These are phyloP conservation scores for Apostichopus californicus DNA, from an alignment of 35 echinoderm and acorn worm species.

Conservation along the genomic window DNA sequence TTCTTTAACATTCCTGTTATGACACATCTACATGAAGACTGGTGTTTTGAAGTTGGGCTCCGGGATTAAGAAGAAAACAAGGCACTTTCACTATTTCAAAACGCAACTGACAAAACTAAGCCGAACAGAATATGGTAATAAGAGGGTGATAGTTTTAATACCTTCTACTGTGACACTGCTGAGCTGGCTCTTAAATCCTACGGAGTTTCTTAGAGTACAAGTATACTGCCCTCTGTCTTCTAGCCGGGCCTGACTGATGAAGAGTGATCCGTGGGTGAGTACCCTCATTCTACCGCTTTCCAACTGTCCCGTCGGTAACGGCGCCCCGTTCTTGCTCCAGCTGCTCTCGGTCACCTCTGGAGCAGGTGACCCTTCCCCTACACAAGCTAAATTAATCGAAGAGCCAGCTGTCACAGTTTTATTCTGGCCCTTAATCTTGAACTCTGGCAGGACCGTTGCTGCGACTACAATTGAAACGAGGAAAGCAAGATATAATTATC, in stretches of 20 bases:
- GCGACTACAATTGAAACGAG: constrained; percentile 59
- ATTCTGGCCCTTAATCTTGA: constrained; percentile 55
- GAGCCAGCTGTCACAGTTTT: constrained; percentile 51
- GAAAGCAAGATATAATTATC: not conserved
- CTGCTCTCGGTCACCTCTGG: constrained; percentile 69
- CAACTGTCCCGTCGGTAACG: constrained; percentile 62
- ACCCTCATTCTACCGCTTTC: constrained; percentile 60
- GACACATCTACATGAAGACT: too few species aligned
- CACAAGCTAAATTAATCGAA: constrained; percentile 52
- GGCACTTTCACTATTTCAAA: too few species aligned
- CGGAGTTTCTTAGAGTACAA: constrained; percentile 21
- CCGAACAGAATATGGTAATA: too few species aligned
- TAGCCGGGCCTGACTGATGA: constrained; percentile 54
- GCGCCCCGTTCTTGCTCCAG: constrained; percentile 79
- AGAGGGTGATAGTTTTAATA: not conserved
- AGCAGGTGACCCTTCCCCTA: constrained; percentile 52
- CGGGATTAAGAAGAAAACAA: too few species aligned
- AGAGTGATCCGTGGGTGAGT: constrained; percentile 60
- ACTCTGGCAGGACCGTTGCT: constrained; percentile 60
- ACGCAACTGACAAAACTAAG: too few species aligned
- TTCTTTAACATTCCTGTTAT: too few species aligned
- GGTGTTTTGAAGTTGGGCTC: too few species aligned
- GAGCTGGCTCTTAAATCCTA: not conserved
- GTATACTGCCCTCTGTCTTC: constrained; percentile 84
- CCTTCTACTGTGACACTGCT: not conserved